Percentiles rank a stretch among this genome's conserved stretches.
phyloP scores from a whole-genome alignment of 2,888 invertebrate species.

The Leptopilina myrica region DNA sequence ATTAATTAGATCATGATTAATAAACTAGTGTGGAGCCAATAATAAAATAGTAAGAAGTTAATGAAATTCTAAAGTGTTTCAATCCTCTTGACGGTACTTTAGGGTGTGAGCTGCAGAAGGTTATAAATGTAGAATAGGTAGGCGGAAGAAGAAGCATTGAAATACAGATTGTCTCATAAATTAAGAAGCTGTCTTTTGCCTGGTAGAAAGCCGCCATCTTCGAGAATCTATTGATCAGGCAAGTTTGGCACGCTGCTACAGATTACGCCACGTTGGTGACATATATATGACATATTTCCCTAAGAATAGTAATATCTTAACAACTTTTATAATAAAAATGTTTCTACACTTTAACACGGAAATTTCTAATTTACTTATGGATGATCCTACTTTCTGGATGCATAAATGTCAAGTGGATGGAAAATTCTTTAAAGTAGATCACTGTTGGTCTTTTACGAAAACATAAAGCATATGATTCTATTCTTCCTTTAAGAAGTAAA shows the following conservation, averaged over 20 bases:
- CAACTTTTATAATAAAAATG: background rate
- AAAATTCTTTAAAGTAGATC: no score
- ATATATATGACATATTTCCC: slow-evolving; percentile 25
- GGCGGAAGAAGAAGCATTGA: slow-evolving; percentile 51
- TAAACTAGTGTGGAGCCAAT: background rate
- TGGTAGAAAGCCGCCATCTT: slow-evolving; percentile 56
- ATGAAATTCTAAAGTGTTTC: slow-evolving; percentile 18
- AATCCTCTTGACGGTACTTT: background rate
- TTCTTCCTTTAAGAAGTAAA: no score
- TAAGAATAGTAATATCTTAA: slow-evolving; percentile 16
- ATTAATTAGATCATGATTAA: background rate
- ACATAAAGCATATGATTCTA: no score
- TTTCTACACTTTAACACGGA: no score
- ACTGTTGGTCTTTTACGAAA: no score
- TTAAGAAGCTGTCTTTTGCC: slow-evolving; percentile 55
- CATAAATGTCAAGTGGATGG: no score
- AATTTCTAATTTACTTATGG: no score
- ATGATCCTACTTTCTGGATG: no score
- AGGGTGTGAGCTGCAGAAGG: background rate
- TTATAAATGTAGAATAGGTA: no score
- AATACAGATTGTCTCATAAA: slow-evolving; percentile 58
- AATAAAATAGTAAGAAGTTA: background rate
- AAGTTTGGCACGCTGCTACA: slow-evolving; percentile 40
- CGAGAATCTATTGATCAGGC: slow-evolving; percentile 56
- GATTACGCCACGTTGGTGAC: slow-evolving; percentile 45